Evolutionary conservation across 2,113 vertebrate genomes (phyloP), one percentile per base, ranked within the genome.

Genomic region (Gymnobelideus leadbeateri): DNA sequence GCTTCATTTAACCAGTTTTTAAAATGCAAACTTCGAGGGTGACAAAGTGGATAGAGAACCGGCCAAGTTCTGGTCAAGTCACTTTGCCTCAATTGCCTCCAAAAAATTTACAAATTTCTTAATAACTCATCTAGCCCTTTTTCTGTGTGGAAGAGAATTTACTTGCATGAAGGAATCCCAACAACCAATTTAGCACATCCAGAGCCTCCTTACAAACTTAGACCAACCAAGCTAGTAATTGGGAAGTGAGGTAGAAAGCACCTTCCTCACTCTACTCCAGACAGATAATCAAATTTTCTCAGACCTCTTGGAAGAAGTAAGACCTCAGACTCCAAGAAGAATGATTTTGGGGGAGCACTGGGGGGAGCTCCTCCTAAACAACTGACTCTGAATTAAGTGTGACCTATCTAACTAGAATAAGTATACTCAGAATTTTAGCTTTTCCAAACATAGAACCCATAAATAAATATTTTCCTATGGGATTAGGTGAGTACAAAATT

Each of bases 111-210:
- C 92, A 91, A 92, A 31, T 23, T 9, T 68, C 47, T 26, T 89
- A 54, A 91, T 91, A 31, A 89, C 54, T 51, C 37, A 92, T 46
- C 21, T 57, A 37, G 89, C 43, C 9, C 31, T 53, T 24, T 92
- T 91, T 94, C 89, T 53, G 89, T 8, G 10, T 8, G 89, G 49
- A 6, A 91, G 23, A 91, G 52, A 94, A 92, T 37, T 91, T 8
- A 28, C 24, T 11, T 9, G 47, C 89, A 23, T 47, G 93, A 96
- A 95, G 89, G 19, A 97, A 91, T 95, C 19, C 11, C 43, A 89
- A 11, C 37, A 19, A 94, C 94, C 21, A n/a, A 57, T 8, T 57
- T 26, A 1, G 11, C 46, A 94, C 61, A 55, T 94, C 55, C n/a
- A 5, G 50, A 95, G 84, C 37, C 50, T 24, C 89, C 8, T 77